Base-by-base conservation (phyloP, 1,140 invertebrate species). In the Drosophila tristis region DNA sequence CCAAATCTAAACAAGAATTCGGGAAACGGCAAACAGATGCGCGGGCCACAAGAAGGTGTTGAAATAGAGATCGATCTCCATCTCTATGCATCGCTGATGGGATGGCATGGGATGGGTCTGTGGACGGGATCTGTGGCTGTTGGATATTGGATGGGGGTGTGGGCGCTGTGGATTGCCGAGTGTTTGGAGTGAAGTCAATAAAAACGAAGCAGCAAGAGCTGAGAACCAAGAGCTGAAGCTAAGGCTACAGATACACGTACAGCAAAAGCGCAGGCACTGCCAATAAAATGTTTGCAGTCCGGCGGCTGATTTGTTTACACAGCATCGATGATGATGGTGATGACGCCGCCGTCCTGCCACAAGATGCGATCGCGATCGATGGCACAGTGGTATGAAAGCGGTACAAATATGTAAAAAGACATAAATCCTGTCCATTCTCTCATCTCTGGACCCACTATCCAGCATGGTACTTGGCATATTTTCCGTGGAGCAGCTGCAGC, bases 271-370 rank as follows among this genome's bases (percentile, higher is more conserved):
- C 67, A 79, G 85, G 39, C 64, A 72, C 64, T 71, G 31, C 74
- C 82, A 82, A 90, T 89, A 89, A 89, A 89, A 89, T 80, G 79
- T 79, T 80, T 82, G 82, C 79, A 79, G 77, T 77, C 67, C 77
- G 63, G 55, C 61, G 72, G 50, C 68, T 59, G 63, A 79, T 79
- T 87, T 87, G 84, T 87, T 89, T 87, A 87, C 57, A 84, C 49
- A 71, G 54, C 62, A 43, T 71, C 74, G 65, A 78, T 76, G 74
- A 68, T 31, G 73, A 60, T 15, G 55, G 74, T 44, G 35, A 60
- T 26, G 51, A 29, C 8, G 39, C 6, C 11, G 35, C 35, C 35
- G 35, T 11, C 3, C 31, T 45, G 56, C 29, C 49, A 15, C 44
- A 67, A 49, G 57, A 15, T 35, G 31, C 2, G 31, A 9, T 35